These are phyloP conservation scores for Rhadinocentrus ornatus DNA, from an alignment of 2,797 vertebrate genomes.

Conservation along the genomic window DNA sequence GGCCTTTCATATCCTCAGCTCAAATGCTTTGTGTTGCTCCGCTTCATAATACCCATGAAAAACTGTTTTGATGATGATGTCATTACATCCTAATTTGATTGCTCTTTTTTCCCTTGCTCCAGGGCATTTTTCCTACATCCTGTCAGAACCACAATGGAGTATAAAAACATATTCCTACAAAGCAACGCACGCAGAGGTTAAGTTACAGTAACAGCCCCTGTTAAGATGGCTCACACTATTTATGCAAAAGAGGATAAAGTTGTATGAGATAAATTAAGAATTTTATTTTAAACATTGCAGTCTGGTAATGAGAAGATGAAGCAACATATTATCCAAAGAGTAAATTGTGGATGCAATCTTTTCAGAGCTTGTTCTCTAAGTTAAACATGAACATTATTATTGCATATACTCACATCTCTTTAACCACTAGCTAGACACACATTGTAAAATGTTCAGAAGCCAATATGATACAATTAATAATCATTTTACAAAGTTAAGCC, in stretches of 20 bases:
- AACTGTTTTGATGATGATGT: slow-evolving; percentile 83
- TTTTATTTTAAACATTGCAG: slow-evolving; percentile 6
- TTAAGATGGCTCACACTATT: slow-evolving; percentile 26
- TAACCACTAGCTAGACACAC: background rate
- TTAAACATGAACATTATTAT: slow-evolving; percentile 16
- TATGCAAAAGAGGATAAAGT: slow-evolving; percentile 7
- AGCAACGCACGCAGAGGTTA: slow-evolving; percentile 27
- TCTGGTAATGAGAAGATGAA: slow-evolving; percentile 5
- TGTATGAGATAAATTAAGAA: background rate
- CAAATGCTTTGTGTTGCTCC: slow-evolving; percentile 56
- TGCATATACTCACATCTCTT: background rate
- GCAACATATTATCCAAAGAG: slow-evolving; percentile 4
- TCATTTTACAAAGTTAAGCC: background rate
- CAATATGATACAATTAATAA: background rate
- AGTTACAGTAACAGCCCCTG: slow-evolving; percentile 30
- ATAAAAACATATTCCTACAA: slow-evolving; percentile 36
- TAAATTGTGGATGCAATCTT: slow-evolving; percentile 22
- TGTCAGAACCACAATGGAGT: slow-evolving; percentile 64
- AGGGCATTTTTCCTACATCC: slow-evolving; percentile 78
- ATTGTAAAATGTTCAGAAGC: background rate
- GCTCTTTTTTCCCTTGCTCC: slow-evolving; percentile 71
- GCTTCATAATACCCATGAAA: slow-evolving; percentile 75
- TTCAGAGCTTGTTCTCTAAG: slow-evolving; percentile 11
- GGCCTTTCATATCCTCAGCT: slow-evolving; percentile 81
- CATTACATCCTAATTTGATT: slow-evolving; percentile 83